Conservation (phyloP, 1,140 invertebrate genomes). For the Drosophila santomea region DNA sequence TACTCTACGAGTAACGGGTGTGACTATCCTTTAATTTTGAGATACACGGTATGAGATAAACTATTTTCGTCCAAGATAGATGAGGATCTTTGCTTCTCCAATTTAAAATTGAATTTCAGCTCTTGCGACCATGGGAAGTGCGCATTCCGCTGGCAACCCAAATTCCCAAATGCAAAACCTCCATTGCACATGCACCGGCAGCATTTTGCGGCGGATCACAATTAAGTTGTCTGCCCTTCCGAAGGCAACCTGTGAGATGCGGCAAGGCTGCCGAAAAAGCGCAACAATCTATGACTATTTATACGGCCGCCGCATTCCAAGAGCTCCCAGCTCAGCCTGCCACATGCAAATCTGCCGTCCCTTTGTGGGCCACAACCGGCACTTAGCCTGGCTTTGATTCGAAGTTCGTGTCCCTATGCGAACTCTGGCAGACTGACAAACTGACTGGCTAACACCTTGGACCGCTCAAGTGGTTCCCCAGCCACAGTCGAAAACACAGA, state of each 20-base stretch:
- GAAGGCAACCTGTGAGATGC: slow-evolving; percentile 45
- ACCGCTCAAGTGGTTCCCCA: slow-evolving; percentile 22
- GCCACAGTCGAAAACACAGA: slow-evolving; percentile 1
- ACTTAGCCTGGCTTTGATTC: slow-evolving; percentile 81
- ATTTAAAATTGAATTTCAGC: background rate
- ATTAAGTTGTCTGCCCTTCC: slow-evolving; percentile 56
- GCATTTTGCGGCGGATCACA: slow-evolving; percentile 30
- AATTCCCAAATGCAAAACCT: slow-evolving; percentile 25
- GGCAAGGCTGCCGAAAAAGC: slow-evolving; percentile 61
- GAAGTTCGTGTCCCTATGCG: slow-evolving; percentile 82
- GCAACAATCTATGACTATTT: slow-evolving; percentile 60
- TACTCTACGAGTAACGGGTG: too few relatives aligned
- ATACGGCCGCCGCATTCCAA: slow-evolving; percentile 60
- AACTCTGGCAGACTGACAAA: slow-evolving; percentile 57
- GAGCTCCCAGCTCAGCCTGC: slow-evolving; percentile 38
- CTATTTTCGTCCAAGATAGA: background rate
- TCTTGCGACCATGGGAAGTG: slow-evolving; percentile 24
- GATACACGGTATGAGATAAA: too few relatives aligned
- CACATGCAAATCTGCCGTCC: slow-evolving; percentile 69
- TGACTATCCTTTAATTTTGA: too few relatives aligned
- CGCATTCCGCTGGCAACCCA: slow-evolving; percentile 31
- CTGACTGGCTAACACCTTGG: slow-evolving; percentile 72
- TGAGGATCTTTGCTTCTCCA: background rate
- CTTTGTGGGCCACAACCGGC: slow-evolving; percentile 60
- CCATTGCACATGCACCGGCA: slow-evolving; percentile 25